A percentile compares a stretch with the other conserved stretches of the same genome.
phyloP scores from a whole-genome alignment of 2,797 vertebrate genomes.

The Macropus fuliginosus region DNA sequence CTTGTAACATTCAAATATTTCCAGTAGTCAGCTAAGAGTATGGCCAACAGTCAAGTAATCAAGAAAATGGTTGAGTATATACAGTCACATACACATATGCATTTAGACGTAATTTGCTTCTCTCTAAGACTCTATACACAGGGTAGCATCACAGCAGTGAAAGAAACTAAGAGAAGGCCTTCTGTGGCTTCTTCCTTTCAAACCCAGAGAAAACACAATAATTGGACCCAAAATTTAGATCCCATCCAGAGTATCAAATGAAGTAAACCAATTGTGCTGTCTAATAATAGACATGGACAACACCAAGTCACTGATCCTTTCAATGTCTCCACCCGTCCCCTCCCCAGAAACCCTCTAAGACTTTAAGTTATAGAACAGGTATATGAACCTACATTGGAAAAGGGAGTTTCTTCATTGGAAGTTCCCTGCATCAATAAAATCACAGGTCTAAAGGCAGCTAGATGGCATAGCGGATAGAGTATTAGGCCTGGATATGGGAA shows the following conservation, averaged over 20 bases:
- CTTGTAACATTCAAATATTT: not conserved
- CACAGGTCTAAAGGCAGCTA: not conserved
- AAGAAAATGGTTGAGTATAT: constrained; percentile 19
- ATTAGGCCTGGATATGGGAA: not conserved
- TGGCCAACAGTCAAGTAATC: not conserved
- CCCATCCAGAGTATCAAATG: not conserved
- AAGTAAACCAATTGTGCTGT: not conserved
- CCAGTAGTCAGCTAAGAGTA: not conserved
- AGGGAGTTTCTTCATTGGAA: not conserved
- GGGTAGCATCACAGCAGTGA: not conserved
- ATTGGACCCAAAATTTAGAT: not conserved
- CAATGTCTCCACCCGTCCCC: not conserved
- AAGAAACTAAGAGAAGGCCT: constrained; percentile 12
- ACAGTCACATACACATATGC: not conserved
- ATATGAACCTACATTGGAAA: not conserved
- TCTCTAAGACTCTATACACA: constrained; percentile 7
- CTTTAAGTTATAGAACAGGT: not conserved
- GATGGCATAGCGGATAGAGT: not conserved
- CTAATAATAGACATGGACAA: not conserved
- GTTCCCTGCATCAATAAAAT: not conserved
- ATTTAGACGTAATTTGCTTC: not conserved
- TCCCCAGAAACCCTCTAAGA: not conserved
- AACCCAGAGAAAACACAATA: not conserved
- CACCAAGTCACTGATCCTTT: not conserved
- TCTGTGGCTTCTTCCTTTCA: not conserved